Conservation (phyloP, 1,140 invertebrate species). For the Hyles euphorbiae region DNA sequence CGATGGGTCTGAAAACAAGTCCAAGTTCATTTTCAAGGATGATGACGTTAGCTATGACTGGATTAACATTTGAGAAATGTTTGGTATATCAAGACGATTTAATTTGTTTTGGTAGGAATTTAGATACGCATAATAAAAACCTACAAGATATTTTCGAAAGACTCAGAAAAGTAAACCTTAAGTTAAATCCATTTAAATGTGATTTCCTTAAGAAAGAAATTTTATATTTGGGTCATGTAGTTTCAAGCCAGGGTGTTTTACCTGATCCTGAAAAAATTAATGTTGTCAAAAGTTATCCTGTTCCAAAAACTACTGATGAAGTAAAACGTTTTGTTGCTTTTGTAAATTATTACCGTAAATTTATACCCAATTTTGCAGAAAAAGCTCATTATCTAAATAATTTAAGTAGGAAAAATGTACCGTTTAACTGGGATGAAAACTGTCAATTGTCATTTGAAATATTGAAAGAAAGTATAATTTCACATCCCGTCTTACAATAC, state of each 20-base stretch:
- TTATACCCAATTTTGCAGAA: conserved; percentile 25
- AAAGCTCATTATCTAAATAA: not conserved
- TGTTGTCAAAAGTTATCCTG: conserved; percentile 4
- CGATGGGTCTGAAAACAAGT: conserved; percentile 28
- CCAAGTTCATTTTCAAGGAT: conserved; percentile 22
- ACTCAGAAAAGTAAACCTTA: conserved; percentile 9
- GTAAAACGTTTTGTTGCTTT: conserved; percentile 1
- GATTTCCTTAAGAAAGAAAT: conserved; percentile 10
- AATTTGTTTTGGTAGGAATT: conserved; percentile 5
- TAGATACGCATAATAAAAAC: conserved; percentile 8
- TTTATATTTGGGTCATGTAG: conserved; percentile 9
- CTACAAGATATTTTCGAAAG: conserved; percentile 10
- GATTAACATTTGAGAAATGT: conserved; percentile 31
- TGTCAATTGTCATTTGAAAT: conserved; percentile 40
- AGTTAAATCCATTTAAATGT: conserved; percentile 4
- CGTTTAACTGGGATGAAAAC: conserved; percentile 5
- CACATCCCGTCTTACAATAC: conserved; percentile 33
- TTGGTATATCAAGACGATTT: conserved; percentile 6
- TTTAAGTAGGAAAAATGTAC: conserved; percentile 7
- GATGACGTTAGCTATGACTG: conserved; percentile 52
- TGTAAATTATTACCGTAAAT: conserved; percentile 15
- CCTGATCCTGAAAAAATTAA: too few species aligned
- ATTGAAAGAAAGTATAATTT: conserved; percentile 26
- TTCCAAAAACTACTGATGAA: conserved; percentile 7
- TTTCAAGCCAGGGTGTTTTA: conserved; percentile 6